Base-by-base conservation (phyloP, 1,140 invertebrate genomes). In the Phymorhynchus buccinoides region DNA sequence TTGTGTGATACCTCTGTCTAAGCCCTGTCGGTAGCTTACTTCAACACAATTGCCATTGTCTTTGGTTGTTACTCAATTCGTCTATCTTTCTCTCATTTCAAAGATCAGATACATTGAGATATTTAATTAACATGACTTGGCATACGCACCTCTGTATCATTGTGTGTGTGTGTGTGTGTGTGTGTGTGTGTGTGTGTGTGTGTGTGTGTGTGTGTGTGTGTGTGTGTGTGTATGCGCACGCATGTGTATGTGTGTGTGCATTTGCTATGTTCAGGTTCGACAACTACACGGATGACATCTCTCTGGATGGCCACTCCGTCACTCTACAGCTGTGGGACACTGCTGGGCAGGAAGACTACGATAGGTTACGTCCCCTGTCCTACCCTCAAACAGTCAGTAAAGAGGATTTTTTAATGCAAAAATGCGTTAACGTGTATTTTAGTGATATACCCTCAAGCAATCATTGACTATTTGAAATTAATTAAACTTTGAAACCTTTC, bases 371-470 rank as follows among this genome's bases (percentile, higher is more conserved):
- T 14, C 84, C 82, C 39, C 56, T 82, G 80, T 98, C 97, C 71
- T 99, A 99, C 94, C 98, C 98, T 27, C 98, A 99, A 94, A 99
- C 98, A 32, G 79, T 80, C 27, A n/a, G 79, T 52, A 3, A n/a
- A n/a, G n/a, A n/a, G n/a, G n/a, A n/a, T n/a, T n/a, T n/a, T n/a
- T n/a, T n/a, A n/a, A n/a, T n/a, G n/a, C n/a, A n/a, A n/a, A n/a
- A n/a, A n/a, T n/a, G n/a, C n/a, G n/a, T n/a, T n/a, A n/a, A n/a
- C n/a, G n/a, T n/a, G n/a, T n/a, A n/a, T n/a, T n/a, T n/a, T n/a
- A n/a, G n/a, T n/a, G n/a, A n/a, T n/a, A n/a, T n/a, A n/a, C n/a
- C n/a, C n/a, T n/a, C n/a, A n/a, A n/a, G n/a, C n/a, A n/a, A n/a
- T n/a, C n/a, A n/a, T n/a, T n/a, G n/a, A n/a, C n/a, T n/a, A n/a